Evolutionary conservation across 2,797 vertebrate genomes (phyloP).

Genomic region (Myotis planiceps): DNA sequence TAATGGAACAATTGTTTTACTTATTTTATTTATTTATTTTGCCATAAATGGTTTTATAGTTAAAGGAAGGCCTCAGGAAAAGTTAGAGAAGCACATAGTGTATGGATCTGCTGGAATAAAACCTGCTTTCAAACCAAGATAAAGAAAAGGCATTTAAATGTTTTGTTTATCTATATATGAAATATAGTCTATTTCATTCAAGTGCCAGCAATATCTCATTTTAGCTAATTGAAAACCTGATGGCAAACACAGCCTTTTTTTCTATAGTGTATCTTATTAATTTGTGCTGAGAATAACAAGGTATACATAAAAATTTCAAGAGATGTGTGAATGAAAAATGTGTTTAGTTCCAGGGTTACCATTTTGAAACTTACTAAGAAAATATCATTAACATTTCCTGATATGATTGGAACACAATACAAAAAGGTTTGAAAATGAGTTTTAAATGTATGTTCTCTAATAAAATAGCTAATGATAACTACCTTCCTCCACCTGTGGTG

Average conservation of each 20-base stretch:
- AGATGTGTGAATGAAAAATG: not conserved
- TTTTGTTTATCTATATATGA: not conserved
- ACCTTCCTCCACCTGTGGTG: not conserved
- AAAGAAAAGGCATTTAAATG: constrained; percentile 11
- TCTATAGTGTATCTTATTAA: constrained; percentile 8
- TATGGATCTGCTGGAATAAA: constrained; percentile 36
- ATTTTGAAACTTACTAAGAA: constrained; percentile 53
- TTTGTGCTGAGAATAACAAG: constrained; percentile 49
- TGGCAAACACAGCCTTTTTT: not conserved
- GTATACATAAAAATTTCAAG: constrained; percentile 39
- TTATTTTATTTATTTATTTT: constrained; percentile 16
- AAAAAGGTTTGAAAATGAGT: constrained; percentile 19
- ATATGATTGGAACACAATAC: not conserved
- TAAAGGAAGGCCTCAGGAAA: constrained; percentile 66
- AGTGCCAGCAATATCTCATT: constrained; percentile 13
- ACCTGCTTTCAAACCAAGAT: not conserved
- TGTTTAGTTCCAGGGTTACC: constrained; percentile 5
- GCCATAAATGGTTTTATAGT: constrained; percentile 76
- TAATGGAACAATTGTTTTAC: constrained; percentile 81
- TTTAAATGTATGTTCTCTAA: constrained; percentile 33
- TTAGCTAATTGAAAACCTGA: constrained; percentile 43
- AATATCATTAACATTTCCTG: constrained; percentile 50
- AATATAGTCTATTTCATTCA: not conserved
- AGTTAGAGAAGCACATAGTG: not conserved
- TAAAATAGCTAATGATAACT: not conserved